Conservation (phyloP, 2,888 invertebrate species). For the Metacarcinus magister region DNA sequence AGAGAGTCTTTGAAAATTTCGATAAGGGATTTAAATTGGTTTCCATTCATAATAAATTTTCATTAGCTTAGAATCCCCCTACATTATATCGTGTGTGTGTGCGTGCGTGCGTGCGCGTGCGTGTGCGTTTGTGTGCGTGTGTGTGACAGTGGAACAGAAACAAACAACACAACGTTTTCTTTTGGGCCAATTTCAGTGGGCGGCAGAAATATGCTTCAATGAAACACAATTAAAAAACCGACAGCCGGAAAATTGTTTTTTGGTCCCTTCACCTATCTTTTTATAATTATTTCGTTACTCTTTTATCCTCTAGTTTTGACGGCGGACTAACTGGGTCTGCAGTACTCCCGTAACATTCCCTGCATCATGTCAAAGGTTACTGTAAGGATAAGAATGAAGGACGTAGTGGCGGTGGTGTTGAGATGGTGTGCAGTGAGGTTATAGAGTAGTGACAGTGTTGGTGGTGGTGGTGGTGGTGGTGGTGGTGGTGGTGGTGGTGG, state of each 20-base stretch:
- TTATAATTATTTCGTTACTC: not conserved
- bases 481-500: not conserved
- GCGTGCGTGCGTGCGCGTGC: slow-evolving; percentile 7
- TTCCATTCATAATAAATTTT: not conserved
- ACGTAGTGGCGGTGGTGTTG: too few species aligned
- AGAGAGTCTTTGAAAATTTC: not conserved
- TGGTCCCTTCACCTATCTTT: not conserved
- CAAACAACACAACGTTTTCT: not conserved
- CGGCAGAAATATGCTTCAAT: not conserved
- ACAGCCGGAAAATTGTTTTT: slow-evolving; percentile 10
- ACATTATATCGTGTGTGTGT: not conserved
- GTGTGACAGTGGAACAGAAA: not conserved
- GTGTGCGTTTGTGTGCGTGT: slow-evolving; percentile 17
- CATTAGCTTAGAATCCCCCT: not conserved
- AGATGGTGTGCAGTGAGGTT: not conserved
- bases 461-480: too few species aligned
- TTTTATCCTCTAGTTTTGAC: not conserved
- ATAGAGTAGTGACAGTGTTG: not conserved
- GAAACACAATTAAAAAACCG: slow-evolving; percentile 33
- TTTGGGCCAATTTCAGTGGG: slow-evolving; percentile 22
- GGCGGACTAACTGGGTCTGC: not conserved
- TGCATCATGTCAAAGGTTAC: too few species aligned
- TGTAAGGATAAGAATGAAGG: too few species aligned
- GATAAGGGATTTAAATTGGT: not conserved
- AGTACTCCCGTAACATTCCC: not conserved